Evolutionary conservation across 2,113 vertebrate species (phyloP), one percentile per base, ranked within the genome.

Genomic region (Ranitomeya imitator): DNA sequence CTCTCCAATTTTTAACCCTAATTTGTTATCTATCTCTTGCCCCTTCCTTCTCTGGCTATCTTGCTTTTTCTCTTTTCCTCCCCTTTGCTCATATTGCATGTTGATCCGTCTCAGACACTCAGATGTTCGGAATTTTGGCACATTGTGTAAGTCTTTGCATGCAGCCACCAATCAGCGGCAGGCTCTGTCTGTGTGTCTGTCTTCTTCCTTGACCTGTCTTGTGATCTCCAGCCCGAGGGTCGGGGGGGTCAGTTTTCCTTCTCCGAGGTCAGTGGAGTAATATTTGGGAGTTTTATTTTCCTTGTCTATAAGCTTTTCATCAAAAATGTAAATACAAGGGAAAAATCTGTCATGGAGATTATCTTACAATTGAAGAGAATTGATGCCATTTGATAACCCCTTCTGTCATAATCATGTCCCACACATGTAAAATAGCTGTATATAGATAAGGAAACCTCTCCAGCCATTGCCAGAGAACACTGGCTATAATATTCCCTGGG

Each of bases 131-230:
- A 85, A 63, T 79, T 85, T 78, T 88, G 82, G 87, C 87, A 69
- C 74, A 85, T 79, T 85, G 87, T 79, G 87, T 89, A 89, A 85
- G 87, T 89, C 80, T 88, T 83, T 88, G 80, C 59, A 76, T 83
- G 80, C 80, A 88, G 80, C 69, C 79, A 88, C 26, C 74, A 73
- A 11, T 74, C 67, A 82, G 55, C 63, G 26, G 67, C 86, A 88
- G 86, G 78, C 67, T 82, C 61, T 87, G 85, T 87, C 74, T 82
- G 55, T 88, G 67, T 84, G 80, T 88, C 63, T 88, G 67, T 82
- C 65, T 82, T 82, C 31, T 59, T 83, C 79, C 79, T 88, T 88
- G 77, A 81, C 63, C 59, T 83, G 71, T 84, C 81, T 83, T 84
- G 57, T 61, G 71, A 65, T 67, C 61, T 85, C 65, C 76, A 78